phyloP scores from a whole-genome alignment of 92 coral and sea anemone species.

The Phenganax marumi region DNA sequence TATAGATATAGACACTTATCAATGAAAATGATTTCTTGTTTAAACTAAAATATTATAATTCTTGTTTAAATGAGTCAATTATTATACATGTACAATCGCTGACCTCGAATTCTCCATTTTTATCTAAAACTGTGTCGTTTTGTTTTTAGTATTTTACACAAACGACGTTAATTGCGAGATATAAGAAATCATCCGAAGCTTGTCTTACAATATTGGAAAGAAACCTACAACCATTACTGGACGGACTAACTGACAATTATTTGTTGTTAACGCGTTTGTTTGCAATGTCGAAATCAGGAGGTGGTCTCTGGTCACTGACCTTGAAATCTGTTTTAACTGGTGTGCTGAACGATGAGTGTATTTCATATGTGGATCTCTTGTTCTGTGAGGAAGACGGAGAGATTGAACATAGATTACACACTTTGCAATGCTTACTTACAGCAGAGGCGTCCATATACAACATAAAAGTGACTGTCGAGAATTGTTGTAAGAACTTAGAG shows the following conservation, averaged over 20 bases:
- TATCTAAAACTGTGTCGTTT: neutral
- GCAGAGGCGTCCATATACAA: conserved; percentile 22
- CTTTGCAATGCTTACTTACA: conserved; percentile 5
- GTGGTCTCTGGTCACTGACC: conserved; percentile 34
- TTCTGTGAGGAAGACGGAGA: neutral
- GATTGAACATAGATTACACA: conserved; percentile 14
- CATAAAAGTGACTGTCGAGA: conserved; percentile 24
- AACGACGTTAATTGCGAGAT: neutral
- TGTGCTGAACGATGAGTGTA: neutral
- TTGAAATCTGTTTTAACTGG: conserved; percentile 19
- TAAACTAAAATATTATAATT: no score
- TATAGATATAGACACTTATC: no score
- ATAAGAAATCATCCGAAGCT: neutral
- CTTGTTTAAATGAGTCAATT: neutral
- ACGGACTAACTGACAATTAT: neutral
- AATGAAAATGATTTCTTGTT: neutral
- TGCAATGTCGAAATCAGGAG: conserved; percentile 9
- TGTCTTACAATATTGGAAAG: neutral
- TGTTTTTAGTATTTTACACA: neutral
- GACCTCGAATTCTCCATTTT: neutral
- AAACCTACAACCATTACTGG: conserved; percentile 23
- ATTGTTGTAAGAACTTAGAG: conserved; percentile 12
- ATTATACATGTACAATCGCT: neutral
- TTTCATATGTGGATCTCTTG: neutral
- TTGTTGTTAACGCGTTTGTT: neutral